Conservation (phyloP, 1,140 invertebrate genomes). For the Xylocopa sonorina region DNA sequence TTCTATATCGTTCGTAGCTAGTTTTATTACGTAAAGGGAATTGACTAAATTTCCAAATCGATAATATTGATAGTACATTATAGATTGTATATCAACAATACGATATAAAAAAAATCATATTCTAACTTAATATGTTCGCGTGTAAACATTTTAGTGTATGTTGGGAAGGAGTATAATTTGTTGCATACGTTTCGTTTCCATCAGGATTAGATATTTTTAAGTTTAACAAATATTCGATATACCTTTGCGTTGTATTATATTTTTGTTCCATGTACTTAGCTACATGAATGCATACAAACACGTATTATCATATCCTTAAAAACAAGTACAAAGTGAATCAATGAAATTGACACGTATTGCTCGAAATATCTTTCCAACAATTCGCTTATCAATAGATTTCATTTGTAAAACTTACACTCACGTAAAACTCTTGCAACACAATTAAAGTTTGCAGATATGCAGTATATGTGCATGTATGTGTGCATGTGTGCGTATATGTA, state of each 20-base stretch:
- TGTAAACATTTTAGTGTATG: conserved; percentile 22
- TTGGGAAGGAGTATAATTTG: conserved; percentile 12
- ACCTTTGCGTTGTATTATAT: background rate
- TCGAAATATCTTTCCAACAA: conserved; percentile 21
- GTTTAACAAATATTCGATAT: conserved; percentile 29
- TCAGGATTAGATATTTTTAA: too few species aligned
- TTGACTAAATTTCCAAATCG: conserved; percentile 26
- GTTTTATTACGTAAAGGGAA: conserved; percentile 30
- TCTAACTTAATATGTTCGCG: conserved; percentile 30
- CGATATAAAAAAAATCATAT: conserved; percentile 34
- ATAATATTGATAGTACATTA: too few species aligned
- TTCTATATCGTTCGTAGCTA: conserved; percentile 9
- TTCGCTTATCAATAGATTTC: background rate
- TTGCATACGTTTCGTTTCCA: too few species aligned
- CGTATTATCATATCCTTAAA: conserved; percentile 1
- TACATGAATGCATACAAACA: background rate
- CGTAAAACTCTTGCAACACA: background rate
- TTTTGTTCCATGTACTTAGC: conserved; percentile 7
- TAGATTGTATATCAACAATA: conserved; percentile 39
- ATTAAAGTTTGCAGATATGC: conserved; percentile 9
- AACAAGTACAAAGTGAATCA: conserved; percentile 49
- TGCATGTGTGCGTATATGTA: background rate
- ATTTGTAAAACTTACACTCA: background rate
- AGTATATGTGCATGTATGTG: conserved; percentile 1
- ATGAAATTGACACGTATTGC: conserved; percentile 43